Conservation (phyloP, 2,797 vertebrate species). For the Lindbergichthys nudifrons region DNA sequence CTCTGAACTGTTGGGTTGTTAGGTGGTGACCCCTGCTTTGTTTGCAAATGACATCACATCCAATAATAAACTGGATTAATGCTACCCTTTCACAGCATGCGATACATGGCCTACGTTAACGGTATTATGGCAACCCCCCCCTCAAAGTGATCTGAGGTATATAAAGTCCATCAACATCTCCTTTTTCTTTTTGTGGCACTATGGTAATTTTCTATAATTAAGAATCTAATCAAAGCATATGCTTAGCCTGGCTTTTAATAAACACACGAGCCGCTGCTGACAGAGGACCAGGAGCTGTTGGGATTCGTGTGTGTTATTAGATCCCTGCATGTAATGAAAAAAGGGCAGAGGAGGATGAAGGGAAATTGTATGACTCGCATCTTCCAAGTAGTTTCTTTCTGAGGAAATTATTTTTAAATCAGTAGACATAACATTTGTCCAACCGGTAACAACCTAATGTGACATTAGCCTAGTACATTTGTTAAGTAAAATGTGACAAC, state of each 20-base stretch:
- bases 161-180: slow-evolving; percentile 63
- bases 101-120: not conserved
- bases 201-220: slow-evolving; percentile 80
- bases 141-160: slow-evolving; percentile 51
- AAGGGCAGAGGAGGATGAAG: slow-evolving; percentile 20
- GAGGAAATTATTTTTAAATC: not conserved
- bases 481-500: too few species aligned
- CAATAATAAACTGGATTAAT: slow-evolving; percentile 34
- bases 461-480: too few species aligned
- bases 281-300: slow-evolving; percentile 70
- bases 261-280: slow-evolving; percentile 76
- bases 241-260: slow-evolving; percentile 79
- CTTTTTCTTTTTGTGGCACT: slow-evolving; percentile 70
- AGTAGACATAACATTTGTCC: not conserved
- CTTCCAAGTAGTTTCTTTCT: not conserved
- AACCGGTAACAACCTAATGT: not conserved
- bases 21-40: slow-evolving; percentile 1
- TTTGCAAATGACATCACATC: slow-evolving; percentile 11
- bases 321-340: slow-evolving; percentile 67
- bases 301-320: slow-evolving; percentile 70
- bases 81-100: not conserved
- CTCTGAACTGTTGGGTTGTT: not conserved
- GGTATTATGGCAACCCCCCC: slow-evolving; percentile 12
- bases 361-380: slow-evolving; percentile 17
- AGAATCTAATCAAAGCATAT: slow-evolving; percentile 83